Evolutionary conservation across 1,140 invertebrate genomes (phyloP).

Genomic region (Bombyx mandarina): DNA sequence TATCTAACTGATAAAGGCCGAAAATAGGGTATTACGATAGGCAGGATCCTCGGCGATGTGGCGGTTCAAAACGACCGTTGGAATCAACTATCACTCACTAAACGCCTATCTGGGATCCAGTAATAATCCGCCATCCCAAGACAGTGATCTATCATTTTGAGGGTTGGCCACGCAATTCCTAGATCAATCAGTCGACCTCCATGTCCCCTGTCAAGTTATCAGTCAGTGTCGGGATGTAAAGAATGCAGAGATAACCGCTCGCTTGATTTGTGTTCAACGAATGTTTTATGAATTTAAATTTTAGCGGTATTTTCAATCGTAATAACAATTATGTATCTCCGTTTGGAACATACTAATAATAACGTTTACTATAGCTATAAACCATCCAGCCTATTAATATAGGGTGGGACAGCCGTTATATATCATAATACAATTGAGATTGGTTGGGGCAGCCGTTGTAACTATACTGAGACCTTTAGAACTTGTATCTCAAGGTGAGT

Average conservation of each 20-base stretch:
- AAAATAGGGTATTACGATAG: conserved; percentile 1
- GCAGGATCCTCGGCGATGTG: conserved; percentile 7
- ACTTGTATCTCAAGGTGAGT: no score
- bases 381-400: no score
- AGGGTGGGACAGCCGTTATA: no score
- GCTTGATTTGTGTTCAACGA: no score
- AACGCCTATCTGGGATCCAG: conserved; percentile 13
- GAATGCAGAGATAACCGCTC: conserved; percentile 1
- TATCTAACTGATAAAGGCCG: background rate
- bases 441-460: no score
- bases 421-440: no score
- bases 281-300: no score
- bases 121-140: conserved; percentile 18
- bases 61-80: conserved; percentile 4
- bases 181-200: conserved; percentile 22
- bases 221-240: conserved; percentile 3
- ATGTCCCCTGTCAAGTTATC: conserved; percentile 7
- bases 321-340: no score
- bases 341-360: no score
- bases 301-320: no score
- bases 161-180: conserved; percentile 25
- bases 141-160: conserved; percentile 22
- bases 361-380: no score
- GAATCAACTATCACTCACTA: conserved; percentile 15
- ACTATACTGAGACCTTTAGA: no score